Conservation (phyloP, 23 tunicate genomes). For the Styela clava region DNA sequence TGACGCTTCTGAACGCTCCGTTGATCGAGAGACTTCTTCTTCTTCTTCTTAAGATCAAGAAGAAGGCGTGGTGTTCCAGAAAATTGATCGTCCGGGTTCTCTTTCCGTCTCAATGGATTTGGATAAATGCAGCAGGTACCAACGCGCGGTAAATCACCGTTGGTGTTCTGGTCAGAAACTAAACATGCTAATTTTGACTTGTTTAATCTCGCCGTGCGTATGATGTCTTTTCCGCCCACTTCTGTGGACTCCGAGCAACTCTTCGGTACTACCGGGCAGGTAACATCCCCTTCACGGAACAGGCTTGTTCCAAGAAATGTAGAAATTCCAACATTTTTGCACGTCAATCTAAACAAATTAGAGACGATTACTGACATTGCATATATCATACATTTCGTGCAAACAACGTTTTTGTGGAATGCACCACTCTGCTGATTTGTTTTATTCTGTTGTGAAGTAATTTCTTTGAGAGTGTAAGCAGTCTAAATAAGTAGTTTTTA, state of each 20-base stretch:
- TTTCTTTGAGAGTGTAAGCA: no score
- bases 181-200: constrained; percentile 14
- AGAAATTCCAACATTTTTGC: constrained; percentile 22
- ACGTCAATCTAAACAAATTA: constrained; percentile 7
- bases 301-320: constrained; percentile 7
- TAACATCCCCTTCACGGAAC: constrained; percentile 21
- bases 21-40: neutral
- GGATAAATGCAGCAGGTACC: neutral
- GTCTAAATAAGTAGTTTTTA: no score
- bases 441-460: no score
- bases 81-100: neutral
- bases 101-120: neutral
- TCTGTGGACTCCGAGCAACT: constrained; percentile 19
- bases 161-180: constrained; percentile 4
- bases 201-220: constrained; percentile 6
- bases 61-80: neutral
- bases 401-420: no score
- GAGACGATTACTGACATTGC: no score
- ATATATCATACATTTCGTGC: no score
- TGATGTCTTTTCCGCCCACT: constrained; percentile 28
- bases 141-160: neutral
- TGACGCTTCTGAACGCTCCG: neutral
- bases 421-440: no score
- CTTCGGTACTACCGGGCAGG: constrained; percentile 20
- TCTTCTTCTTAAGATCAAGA: constrained; percentile 19